These are phyloP conservation scores for Drosophila nigritarsus DNA, from an alignment of 2,888 invertebrate species.

Conservation along the genomic window DNA sequence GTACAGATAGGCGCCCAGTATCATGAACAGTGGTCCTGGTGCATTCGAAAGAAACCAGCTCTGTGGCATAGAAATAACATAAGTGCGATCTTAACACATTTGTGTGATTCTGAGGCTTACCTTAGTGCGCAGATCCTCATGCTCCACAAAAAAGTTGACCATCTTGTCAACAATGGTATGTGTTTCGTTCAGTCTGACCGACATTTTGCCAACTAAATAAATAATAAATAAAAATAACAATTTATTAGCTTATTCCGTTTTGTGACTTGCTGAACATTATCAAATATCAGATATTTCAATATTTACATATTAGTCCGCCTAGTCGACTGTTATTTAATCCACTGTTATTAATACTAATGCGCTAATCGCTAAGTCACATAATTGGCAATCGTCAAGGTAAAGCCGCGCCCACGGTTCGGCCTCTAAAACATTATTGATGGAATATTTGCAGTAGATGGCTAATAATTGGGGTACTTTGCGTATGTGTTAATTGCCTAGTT, in stretches of 20 bases:
- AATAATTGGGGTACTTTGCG: not conserved
- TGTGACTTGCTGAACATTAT: not conserved
- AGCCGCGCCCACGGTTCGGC: constrained; percentile 47
- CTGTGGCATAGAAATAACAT: constrained; percentile 61
- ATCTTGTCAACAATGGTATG: constrained; percentile 84
- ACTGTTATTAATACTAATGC: constrained; percentile 11
- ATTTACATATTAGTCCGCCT: constrained; percentile 43
- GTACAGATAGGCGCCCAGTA: constrained; percentile 89
- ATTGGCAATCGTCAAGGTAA: constrained; percentile 57
- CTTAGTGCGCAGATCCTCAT: constrained; percentile 84
- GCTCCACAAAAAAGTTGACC: constrained; percentile 85
- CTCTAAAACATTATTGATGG: constrained; percentile 16
- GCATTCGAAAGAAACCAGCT: constrained; percentile 91
- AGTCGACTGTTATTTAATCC: constrained; percentile 49
- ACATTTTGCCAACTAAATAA: constrained; percentile 73
- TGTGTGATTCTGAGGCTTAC: constrained; percentile 18
- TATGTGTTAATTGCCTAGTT: constrained; percentile 38
- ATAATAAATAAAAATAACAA: constrained; percentile 7
- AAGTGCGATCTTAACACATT: not conserved
- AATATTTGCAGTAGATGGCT: constrained; percentile 13
- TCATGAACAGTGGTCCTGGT: constrained; percentile 89
- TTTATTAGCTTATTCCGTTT: not conserved
- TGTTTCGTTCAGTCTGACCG: constrained; percentile 82
- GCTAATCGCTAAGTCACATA: constrained; percentile 62
- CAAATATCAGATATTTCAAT: constrained; percentile 32